Conservation (phyloP, 2,797 vertebrate species). For the Spondyliosoma cantharus region DNA sequence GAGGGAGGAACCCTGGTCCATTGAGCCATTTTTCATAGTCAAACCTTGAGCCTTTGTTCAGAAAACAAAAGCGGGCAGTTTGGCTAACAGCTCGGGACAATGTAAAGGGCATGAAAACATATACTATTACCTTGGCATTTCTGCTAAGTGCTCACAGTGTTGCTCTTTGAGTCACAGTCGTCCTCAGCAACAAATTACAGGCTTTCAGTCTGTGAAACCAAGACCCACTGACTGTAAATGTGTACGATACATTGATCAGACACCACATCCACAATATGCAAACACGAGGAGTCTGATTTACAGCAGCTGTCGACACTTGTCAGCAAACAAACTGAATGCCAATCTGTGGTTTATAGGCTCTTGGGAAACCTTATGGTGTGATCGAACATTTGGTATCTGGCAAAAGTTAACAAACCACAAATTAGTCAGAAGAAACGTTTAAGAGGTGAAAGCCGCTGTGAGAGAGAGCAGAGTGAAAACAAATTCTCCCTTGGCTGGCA, state of each 20-base stretch:
- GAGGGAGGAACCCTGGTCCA: neutral
- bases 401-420: conserved; percentile 26
- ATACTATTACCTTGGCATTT: conserved; percentile 27
- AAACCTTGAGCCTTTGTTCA: conserved; percentile 29
- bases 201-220: conserved; percentile 23
- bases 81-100: conserved; percentile 32
- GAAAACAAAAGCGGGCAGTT: conserved; percentile 30
- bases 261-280: conserved; percentile 1
- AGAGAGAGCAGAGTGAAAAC: neutral
- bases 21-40: neutral
- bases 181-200: conserved; percentile 59
- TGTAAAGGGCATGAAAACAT: conserved; percentile 29
- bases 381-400: conserved; percentile 20
- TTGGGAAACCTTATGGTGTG: neutral
- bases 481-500: conserved; percentile 26
- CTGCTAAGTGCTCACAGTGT: conserved; percentile 30
- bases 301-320: neutral
- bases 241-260: conserved; percentile 17
- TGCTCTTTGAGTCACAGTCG: conserved; percentile 32
- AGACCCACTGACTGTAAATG: conserved; percentile 14
- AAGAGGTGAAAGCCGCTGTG: neutral
- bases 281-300: neutral
- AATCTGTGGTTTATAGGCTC: neutral
- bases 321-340: neutral
- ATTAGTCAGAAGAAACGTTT: conserved; percentile 12